Evolutionary conservation across 2,888 invertebrate genomes (phyloP).

Genomic region (Troides aeacus): DNA sequence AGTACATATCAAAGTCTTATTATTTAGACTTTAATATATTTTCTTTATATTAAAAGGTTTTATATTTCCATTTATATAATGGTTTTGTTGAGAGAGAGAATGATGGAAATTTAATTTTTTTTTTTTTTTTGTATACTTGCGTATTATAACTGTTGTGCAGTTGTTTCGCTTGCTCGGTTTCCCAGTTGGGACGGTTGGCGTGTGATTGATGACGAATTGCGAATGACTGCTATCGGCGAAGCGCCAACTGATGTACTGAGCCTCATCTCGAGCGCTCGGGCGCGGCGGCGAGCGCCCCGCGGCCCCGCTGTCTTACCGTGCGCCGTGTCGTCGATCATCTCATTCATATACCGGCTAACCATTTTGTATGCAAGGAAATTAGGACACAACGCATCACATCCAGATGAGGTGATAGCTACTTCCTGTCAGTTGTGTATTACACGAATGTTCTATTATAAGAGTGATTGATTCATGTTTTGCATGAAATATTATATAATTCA

Average conservation of each 20-base stretch:
- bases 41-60: background rate
- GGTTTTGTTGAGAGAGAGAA: background rate
- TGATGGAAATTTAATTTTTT: background rate
- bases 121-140: background rate
- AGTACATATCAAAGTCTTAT: too few relatives aligned
- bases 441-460: too few relatives aligned
- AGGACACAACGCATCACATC: background rate
- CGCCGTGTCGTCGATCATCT: conserved; percentile 27
- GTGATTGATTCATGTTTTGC: too few relatives aligned
- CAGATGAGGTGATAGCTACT: background rate
- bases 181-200: background rate
- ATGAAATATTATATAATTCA: too few relatives aligned
- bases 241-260: conserved; percentile 16
- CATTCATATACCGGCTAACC: conserved; percentile 20
- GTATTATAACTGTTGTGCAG: background rate
- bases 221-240: background rate
- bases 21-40: background rate
- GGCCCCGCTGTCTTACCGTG: conserved; percentile 14
- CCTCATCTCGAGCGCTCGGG: conserved; percentile 10
- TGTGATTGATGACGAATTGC: background rate
- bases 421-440: too few relatives aligned
- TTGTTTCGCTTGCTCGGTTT: background rate
- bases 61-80: background rate
- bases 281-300: conserved; percentile 8
- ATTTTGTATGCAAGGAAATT: background rate